Base-by-base conservation (phyloP, 2,797 vertebrate genomes). In the Peromyscus attwateri region DNA sequence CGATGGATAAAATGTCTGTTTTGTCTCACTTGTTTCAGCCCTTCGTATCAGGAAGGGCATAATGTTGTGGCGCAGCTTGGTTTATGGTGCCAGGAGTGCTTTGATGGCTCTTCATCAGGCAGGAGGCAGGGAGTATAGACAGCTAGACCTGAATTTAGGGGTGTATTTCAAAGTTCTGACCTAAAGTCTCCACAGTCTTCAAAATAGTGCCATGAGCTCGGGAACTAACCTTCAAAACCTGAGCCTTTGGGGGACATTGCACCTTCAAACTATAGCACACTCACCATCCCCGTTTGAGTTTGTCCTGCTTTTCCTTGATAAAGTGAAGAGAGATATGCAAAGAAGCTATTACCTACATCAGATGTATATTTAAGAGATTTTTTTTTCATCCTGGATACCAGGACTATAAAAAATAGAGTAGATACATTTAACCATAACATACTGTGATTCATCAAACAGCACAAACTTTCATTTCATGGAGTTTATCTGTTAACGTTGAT, bases 281-380 rank as follows among this genome's bases (percentile, higher is more conserved):
- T 34, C 31, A 25, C 21, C 43, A n/a, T 34, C 31, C 21, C 12
- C 3, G 16, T 52, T 37, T 87, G 31, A 34, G 1, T 52, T n/a
- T 27, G 34, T 37, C 21, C 19, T 68, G 3, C 19, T 55, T 80
- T 75, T 27, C 17, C 5, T 21, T 29, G 31, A 57, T 49, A 52
- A 52, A 52, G 40, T 40, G n/a, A n/a, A n/a, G n/a, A 98, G 95
- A 98, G 96, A 98, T 98, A 98, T 98, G 98, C 97, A 98, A 98
- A 98, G 97, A 98, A 98, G 95, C 97, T 98, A 98, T 98, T 98
- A 98, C 98, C 98, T 99, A 98, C 98, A 98, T 98, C 95, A 98
- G 98, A 98, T 98, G 98, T 98, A 98, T 99, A 98, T 99, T 98
- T 99, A 98, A 99, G n/a, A 98, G 98, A 98, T 40, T 98, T 98